Evolutionary conservation across 2,888 invertebrate genomes (phyloP).

Genomic region (Drosophila emarginata): DNA sequence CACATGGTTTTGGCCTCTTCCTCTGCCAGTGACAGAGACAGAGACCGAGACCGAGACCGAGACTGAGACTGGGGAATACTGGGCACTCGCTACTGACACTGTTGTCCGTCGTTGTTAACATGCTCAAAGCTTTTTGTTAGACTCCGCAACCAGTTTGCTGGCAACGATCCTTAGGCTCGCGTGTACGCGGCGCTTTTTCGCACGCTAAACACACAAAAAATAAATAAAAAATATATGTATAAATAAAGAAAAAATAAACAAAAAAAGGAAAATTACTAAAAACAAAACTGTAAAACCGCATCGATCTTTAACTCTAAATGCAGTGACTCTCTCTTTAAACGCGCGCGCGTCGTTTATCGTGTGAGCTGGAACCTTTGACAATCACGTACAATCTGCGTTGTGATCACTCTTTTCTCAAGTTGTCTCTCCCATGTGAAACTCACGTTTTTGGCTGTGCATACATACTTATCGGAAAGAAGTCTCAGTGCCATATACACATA

Average conservation of each 20-base stretch:
- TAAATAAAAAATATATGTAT: slow-evolving; percentile 10
- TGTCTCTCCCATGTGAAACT: slow-evolving; percentile 3
- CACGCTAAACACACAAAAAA: slow-evolving; percentile 19
- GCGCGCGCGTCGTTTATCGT: background rate
- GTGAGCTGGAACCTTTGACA: slow-evolving; percentile 12
- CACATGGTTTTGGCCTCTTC: slow-evolving; percentile 55
- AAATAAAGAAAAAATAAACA: slow-evolving; percentile 1
- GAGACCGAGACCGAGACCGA: background rate
- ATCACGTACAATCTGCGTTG: background rate
- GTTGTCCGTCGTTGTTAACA: background rate
- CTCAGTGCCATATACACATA: slow-evolving; percentile 1
- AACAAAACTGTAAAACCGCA: background rate
- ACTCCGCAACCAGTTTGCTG: slow-evolving; percentile 63
- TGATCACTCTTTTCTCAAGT: slow-evolving; percentile 1
- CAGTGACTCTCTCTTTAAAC: background rate
- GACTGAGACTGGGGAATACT: slow-evolving; percentile 12
- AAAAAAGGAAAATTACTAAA: background rate
- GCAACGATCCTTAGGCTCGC: slow-evolving; percentile 64
- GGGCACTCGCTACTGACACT: slow-evolving; percentile 18
- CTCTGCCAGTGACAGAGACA: slow-evolving; percentile 22
- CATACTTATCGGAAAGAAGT: background rate
- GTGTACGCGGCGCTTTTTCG: slow-evolving; percentile 27
- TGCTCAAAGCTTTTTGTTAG: slow-evolving; percentile 22
- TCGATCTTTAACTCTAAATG: background rate
- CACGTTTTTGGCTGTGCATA: slow-evolving; percentile 6